phyloP scores from a whole-genome alignment of 2,113 vertebrate genomes.

The Urocynchramus pylzowi region DNA sequence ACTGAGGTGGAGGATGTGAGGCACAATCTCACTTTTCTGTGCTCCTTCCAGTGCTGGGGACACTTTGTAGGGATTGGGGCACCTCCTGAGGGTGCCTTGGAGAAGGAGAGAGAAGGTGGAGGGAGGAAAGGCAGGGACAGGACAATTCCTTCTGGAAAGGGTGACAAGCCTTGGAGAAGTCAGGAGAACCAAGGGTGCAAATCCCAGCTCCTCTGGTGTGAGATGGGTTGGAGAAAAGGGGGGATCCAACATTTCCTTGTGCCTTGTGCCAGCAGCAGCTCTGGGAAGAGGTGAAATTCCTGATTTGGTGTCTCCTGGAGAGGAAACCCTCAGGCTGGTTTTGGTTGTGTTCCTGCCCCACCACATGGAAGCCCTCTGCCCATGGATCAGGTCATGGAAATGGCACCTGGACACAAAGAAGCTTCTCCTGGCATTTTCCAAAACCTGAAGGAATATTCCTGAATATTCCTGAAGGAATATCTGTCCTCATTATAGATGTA shows the following conservation, averaged over 20 bases:
- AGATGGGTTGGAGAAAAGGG: not conserved
- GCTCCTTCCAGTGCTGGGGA: rapidly evolving
- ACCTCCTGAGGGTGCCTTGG: not conserved
- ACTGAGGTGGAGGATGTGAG: not conserved
- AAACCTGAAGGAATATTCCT: not conserved
- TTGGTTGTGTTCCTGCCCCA: not conserved
- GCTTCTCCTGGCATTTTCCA: not conserved
- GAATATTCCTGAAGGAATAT: not conserved
- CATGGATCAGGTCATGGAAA: not conserved
- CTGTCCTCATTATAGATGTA: not conserved
- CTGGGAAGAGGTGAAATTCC: not conserved
- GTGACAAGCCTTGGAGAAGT: not conserved
- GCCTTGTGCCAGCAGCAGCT: not conserved
- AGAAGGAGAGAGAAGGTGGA: not conserved
- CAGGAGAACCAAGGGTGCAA: not conserved
- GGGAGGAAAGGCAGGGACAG: not conserved
- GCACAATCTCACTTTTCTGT: not conserved
- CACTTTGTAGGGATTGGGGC: not conserved
- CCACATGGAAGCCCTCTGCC: not conserved
- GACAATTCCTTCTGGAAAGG: not conserved
- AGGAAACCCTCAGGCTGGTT: not conserved
- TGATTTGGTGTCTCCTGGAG: not conserved
- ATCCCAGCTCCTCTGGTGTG: not conserved
- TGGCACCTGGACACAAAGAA: rapidly evolving
- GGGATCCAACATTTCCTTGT: not conserved